Conservation (phyloP, 1,140 invertebrate species). For the Bombyx mori region ASM3026992v2 NC_085115.1:6001501-6002000, state of each 20-base stretch:
- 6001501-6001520: conserved; percentile 81
- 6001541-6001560: conserved; percentile 85
- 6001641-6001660: conserved; percentile 76
- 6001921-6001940: conserved; percentile 55
- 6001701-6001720: conserved; percentile 76
- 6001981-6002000: conserved; percentile 78
- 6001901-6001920: conserved; percentile 63
- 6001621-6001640: conserved; percentile 76
- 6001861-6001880: conserved; percentile 73
- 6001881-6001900: conserved; percentile 76
- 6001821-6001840: conserved; percentile 73
- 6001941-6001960: conserved; percentile 78
- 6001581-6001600: conserved; percentile 83
- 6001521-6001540: conserved; percentile 87
- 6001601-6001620: conserved; percentile 82
- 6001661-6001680: conserved; percentile 78
- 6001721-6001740: conserved; percentile 73
- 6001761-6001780: conserved; percentile 73
- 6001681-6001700: conserved; percentile 74
- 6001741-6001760: conserved; percentile 79
- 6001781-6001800: conserved; percentile 74
- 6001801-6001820: conserved; percentile 74
- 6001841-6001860: conserved; percentile 72
- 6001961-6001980: conserved; percentile 82
- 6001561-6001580: conserved; percentile 83